These are phyloP conservation scores for Bradypodion ventrale DNA, from an alignment of 2,797 vertebrate genomes.

Conservation along the genomic window DNA sequence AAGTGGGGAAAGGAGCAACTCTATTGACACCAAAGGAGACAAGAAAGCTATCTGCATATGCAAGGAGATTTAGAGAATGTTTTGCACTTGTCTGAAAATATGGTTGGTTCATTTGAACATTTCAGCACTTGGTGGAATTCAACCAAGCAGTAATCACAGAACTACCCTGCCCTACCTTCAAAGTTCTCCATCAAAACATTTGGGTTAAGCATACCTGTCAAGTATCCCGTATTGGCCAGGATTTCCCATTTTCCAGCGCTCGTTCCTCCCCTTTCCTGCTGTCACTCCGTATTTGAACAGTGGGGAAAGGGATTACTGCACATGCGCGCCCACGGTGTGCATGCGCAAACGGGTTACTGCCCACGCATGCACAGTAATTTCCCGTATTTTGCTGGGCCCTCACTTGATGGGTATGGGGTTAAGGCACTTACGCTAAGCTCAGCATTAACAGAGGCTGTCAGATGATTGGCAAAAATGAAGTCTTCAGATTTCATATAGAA, in stretches of 20 bases:
- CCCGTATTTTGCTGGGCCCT: too few species aligned
- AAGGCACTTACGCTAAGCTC: background rate
- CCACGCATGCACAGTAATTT: too few species aligned
- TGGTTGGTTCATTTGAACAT: background rate
- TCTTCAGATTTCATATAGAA: background rate
- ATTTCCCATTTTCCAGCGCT: too few species aligned
- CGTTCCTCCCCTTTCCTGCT: too few species aligned
- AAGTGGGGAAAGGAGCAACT: background rate
- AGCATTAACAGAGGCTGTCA: background rate
- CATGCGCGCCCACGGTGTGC: too few species aligned
- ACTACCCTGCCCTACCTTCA: background rate
- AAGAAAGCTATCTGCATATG: background rate
- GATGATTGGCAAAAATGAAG: background rate
- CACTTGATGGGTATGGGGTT: too few species aligned
- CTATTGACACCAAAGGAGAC: background rate
- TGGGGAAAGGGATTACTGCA: too few species aligned
- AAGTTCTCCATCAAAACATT: background rate
- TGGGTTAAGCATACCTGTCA: too few species aligned
- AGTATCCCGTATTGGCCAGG: too few species aligned
- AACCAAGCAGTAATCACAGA: background rate
- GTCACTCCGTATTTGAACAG: too few species aligned
- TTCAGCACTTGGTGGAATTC: background rate
- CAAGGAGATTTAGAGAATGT: background rate
- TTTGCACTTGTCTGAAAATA: background rate
- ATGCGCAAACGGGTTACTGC: too few species aligned